These are phyloP conservation scores for Nephotettix cincticeps DNA, from an alignment of 1,140 invertebrate species.

Conservation along the genomic window DNA sequence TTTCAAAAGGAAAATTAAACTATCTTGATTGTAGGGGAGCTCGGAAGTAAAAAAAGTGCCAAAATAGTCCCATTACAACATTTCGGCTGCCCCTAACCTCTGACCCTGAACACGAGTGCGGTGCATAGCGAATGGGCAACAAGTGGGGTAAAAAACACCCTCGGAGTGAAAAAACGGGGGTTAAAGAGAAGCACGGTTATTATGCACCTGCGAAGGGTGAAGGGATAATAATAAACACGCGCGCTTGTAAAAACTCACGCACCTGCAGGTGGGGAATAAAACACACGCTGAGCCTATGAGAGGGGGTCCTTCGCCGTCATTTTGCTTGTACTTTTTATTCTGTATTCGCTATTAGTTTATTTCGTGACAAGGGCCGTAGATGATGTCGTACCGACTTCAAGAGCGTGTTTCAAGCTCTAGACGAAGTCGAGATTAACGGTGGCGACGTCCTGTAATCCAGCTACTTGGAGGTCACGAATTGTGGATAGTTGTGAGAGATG, in stretches of 20 bases:
- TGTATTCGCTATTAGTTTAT: too few relatives aligned
- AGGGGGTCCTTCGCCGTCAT: too few relatives aligned
- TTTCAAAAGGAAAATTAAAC: background rate
- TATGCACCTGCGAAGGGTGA: background rate
- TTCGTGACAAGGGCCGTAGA: too few relatives aligned
- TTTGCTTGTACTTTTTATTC: too few relatives aligned
- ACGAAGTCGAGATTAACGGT: too few relatives aligned
- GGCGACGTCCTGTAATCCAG: too few relatives aligned
- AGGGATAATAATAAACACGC: slow-evolving; percentile 10
- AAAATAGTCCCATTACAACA: background rate
- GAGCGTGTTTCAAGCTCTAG: too few relatives aligned
- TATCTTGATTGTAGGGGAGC: background rate
- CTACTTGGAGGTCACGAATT: too few relatives aligned
- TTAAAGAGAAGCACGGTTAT: background rate
- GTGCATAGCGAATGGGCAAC: background rate
- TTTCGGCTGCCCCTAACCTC: background rate
- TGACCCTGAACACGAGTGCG: background rate
- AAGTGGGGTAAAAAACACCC: slow-evolving; percentile 5
- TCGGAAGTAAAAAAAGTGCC: background rate
- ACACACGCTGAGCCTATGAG: too few relatives aligned
- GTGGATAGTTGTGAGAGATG: too few relatives aligned
- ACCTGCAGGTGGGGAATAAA: background rate
- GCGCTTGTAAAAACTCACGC: background rate
- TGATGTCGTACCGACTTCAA: too few relatives aligned
- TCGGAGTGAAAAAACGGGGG: background rate